A percentile compares a stretch with the other conserved stretches of the same genome.
These are phyloP conservation scores for Fragum sueziense DNA, from an alignment of 2,888 invertebrate genomes.

Conservation along the genomic window DNA sequence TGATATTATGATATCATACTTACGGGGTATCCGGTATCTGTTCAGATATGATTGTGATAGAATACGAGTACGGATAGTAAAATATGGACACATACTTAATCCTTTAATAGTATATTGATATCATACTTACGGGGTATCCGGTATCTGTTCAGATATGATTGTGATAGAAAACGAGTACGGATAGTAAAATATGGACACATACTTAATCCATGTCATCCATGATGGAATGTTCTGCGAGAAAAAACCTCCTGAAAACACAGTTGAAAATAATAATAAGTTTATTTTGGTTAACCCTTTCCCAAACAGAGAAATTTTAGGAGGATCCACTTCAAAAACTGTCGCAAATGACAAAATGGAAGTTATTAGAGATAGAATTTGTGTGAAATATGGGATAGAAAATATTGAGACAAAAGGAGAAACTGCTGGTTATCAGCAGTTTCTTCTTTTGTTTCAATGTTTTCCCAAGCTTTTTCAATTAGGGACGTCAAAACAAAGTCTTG, in stretches of 20 bases:
- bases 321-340: too few species aligned
- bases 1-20: too few species aligned
- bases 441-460: background rate
- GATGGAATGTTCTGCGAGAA: slow-evolving; percentile 63
- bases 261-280: too few species aligned
- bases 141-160: slow-evolving; percentile 88
- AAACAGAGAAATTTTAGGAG: too few species aligned
- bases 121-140: slow-evolving; percentile 86
- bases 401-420: background rate
- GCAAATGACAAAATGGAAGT: too few species aligned
- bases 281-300: too few species aligned
- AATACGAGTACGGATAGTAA: slow-evolving; percentile 92
- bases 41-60: slow-evolving; percentile 90
- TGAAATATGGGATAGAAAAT: background rate
- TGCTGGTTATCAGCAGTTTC: background rate
- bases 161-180: slow-evolving; percentile 92
- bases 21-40: slow-evolving; percentile 88
- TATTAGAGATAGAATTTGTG: too few species aligned
- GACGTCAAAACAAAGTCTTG: background rate
- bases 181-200: slow-evolving; percentile 85
- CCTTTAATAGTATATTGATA: too few species aligned
- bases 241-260: slow-evolving; percentile 63
- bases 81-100: slow-evolving; percentile 62
- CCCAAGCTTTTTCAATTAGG: background rate
- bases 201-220: slow-evolving; percentile 68